Conservation (phyloP, 2,113 vertebrate genomes). For the Prionailurus viverrinus region DNA sequence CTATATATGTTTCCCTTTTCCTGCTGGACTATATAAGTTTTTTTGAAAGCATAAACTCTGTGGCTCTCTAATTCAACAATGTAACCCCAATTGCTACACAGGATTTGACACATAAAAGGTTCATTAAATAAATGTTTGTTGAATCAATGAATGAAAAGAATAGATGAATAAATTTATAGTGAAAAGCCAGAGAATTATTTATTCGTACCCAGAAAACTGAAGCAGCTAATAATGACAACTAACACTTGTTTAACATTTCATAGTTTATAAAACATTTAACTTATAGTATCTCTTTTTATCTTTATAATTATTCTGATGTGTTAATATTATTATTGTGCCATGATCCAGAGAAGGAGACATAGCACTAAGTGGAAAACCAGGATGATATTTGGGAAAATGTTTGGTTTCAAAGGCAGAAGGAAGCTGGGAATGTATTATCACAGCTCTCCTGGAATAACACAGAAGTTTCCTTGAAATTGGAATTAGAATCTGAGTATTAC, state of each 20-base stretch:
- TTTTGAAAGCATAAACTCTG: slow-evolving; percentile 26
- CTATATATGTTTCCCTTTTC: background rate
- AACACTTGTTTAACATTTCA: slow-evolving; percentile 41
- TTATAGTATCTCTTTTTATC: background rate
- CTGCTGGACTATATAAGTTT: background rate
- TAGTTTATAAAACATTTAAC: slow-evolving; percentile 40
- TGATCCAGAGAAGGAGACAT: slow-evolving; percentile 28
- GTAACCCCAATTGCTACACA: background rate
- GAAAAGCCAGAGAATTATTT: slow-evolving; percentile 1
- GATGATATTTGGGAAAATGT: background rate
- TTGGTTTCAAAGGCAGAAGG: slow-evolving; percentile 16
- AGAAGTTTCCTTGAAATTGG: slow-evolving; percentile 20
- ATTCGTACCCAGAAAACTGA: background rate
- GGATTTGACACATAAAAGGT: background rate
- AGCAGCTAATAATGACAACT: slow-evolving; percentile 4
- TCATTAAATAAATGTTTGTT: slow-evolving; percentile 36
- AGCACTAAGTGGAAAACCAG: slow-evolving; percentile 26
- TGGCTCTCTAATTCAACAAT: slow-evolving; percentile 20
- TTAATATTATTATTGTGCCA: slow-evolving; percentile 6
- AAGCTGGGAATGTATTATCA: background rate
- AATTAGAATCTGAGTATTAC: slow-evolving; percentile 27
- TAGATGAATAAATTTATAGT: background rate
- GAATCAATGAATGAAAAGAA: slow-evolving; percentile 10
- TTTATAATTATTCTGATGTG: slow-evolving; percentile 33
- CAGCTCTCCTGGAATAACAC: slow-evolving; percentile 20